phyloP scores from a whole-genome alignment of 2,113 vertebrate genomes.

The Uria aalge region DNA sequence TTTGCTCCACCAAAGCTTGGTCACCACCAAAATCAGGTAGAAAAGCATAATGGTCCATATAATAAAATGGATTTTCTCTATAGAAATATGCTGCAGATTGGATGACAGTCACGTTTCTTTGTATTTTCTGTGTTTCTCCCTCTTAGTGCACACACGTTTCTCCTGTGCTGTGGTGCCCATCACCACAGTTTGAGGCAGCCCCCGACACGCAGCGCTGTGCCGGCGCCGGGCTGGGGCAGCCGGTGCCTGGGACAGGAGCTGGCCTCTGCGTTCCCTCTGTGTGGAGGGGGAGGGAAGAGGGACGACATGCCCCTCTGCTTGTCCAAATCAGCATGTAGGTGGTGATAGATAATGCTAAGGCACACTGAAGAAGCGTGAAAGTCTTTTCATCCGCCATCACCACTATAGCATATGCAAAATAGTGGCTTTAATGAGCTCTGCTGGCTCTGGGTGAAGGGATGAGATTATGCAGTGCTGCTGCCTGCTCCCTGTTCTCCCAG shows the following conservation, averaged over 20 bases:
- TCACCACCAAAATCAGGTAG: rapidly evolving
- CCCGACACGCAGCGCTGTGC: rapidly evolving
- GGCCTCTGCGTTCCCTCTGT: not conserved
- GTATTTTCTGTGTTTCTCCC: not conserved
- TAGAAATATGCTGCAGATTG: not conserved
- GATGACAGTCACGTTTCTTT: not conserved
- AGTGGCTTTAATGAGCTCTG: rapidly evolving
- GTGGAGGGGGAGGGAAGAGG: not conserved
- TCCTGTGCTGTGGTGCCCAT: not conserved
- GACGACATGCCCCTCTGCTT: not conserved
- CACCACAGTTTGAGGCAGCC: not conserved
- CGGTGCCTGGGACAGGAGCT: not conserved
- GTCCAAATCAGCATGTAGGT: not conserved
- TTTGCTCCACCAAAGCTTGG: not conserved
- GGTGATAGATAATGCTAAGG: not conserved
- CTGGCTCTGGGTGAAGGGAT: not conserved
- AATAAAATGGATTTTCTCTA: not conserved
- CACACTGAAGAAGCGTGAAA: rapidly evolving
- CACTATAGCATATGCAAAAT: rapidly evolving
- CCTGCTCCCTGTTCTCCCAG: not conserved
- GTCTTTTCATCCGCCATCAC: not conserved
- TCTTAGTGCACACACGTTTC: not conserved
- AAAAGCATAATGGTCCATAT: not conserved
- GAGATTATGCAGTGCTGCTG: not conserved
- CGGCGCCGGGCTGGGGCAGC: too few species aligned